Base-by-base conservation (phyloP, 2,888 invertebrate genomes). In the Cheilosia grossa region DNA sequence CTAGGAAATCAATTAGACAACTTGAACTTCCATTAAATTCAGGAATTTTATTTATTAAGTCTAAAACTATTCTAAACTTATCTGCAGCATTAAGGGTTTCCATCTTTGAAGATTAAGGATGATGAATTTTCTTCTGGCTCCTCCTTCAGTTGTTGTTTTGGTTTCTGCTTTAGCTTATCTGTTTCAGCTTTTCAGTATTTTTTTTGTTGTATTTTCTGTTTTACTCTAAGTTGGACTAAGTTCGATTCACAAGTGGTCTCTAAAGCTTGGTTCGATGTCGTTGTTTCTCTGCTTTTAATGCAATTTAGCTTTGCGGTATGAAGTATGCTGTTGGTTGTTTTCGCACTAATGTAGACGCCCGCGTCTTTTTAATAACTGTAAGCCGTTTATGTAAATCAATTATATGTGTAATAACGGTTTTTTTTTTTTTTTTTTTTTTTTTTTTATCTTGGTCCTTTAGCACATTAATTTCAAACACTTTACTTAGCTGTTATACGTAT, bases 21-120 rank as follows among this genome's bases (percentile, higher is more conserved):
- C 27, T 56, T 40, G 30, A 49, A 30, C 47, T 66, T 10, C 77
- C 77, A 21, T 61, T 24, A 59, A 72, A 82, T 66, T 58, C 64
- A 9, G 74, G 64, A 27, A 58, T 37, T 40, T 58, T 75, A 58
- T 13, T 51, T 30, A 75, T 42, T 30, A 74, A 64, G 37, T 74
- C 73, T 74, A 74, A n/a, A 56, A 63, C 21, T 51, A 74, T 33
- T 13, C 40, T 66, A 51, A 75, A 58, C 40, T 27, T 66, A 66
- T 66, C 64, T 10, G 33, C 49, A 30, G n/a, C 37, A 19, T 51
- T 58, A 0, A 58, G 21, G 21, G 1, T 5, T 24, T 74, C 37
- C 56, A 73, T 63, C 5, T 51, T 59, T 5, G 19, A 7, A 9
- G 19, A 47, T 47, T 47, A 42, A 0, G 0, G 6, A 30, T 30